These are phyloP conservation scores for Murina feae DNA, from an alignment of 2,113 vertebrate species.

Conservation along the genomic window DNA sequence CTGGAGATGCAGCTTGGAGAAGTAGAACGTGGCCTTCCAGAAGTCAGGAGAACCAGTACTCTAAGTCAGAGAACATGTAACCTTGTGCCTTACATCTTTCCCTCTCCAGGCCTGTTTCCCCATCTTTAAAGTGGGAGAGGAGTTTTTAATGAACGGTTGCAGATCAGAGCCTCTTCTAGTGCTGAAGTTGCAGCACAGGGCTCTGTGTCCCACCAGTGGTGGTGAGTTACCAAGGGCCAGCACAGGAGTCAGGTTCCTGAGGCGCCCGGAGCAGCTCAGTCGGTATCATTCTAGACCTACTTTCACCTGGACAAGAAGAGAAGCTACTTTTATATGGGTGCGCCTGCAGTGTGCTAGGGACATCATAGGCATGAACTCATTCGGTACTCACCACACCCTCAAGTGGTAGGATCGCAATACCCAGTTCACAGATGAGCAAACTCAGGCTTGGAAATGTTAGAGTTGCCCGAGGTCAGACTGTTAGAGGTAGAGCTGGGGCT, in stretches of 20 bases:
- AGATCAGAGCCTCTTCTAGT: neutral
- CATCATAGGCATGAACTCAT: neutral
- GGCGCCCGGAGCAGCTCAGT: neutral
- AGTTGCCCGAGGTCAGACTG: rapidly evolving
- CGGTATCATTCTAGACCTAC: neutral
- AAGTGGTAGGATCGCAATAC: neutral
- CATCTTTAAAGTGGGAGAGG: neutral
- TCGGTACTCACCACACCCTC: neutral
- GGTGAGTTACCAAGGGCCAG: neutral
- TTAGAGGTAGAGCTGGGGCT: neutral
- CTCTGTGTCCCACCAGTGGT: neutral
- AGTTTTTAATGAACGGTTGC: neutral
- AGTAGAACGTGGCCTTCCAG: neutral
- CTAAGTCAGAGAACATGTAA: neutral
- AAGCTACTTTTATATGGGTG: neutral
- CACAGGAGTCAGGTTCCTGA: neutral
- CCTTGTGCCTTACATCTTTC: neutral
- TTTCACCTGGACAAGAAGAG: neutral
- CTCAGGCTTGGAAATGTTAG: neutral
- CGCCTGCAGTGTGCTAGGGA: neutral
- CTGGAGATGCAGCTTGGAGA: neutral
- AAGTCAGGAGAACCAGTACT: neutral
- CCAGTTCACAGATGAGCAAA: neutral
- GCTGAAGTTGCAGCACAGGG: neutral
- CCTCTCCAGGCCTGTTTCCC: neutral